A percentile compares a stretch with the other conserved stretches of the same genome.
phyloP scores from a whole-genome alignment of 1,140 invertebrate genomes.

The Melitaea cinxia region DNA sequence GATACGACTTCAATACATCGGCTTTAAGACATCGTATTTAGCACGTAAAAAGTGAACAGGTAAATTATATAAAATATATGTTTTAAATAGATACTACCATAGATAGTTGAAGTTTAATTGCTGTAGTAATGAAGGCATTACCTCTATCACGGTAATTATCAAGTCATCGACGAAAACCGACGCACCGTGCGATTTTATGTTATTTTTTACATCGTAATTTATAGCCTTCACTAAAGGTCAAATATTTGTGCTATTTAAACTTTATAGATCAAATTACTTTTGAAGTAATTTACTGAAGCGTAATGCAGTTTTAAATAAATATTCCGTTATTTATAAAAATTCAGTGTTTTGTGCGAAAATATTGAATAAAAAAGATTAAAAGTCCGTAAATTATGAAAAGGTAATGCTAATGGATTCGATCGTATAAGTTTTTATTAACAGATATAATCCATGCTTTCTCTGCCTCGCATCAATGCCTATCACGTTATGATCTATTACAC shows the following conservation, averaged over 20 bases:
- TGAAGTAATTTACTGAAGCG: neutral
- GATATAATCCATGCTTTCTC: too few species aligned
- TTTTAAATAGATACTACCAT: neutral
- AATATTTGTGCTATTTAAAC: neutral
- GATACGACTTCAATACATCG: neutral
- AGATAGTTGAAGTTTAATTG: slow-evolving; percentile 5
- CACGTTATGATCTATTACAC: too few species aligned
- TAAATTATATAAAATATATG: neutral
- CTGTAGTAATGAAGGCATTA: slow-evolving; percentile 5
- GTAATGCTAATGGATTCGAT: too few species aligned
- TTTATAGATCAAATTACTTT: neutral
- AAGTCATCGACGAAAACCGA: slow-evolving; percentile 13
- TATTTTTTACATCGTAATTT: slow-evolving; percentile 7
- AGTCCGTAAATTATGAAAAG: too few species aligned
- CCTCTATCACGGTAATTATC: slow-evolving; percentile 6
- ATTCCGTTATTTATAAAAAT: neutral
- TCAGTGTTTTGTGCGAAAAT: too few species aligned
- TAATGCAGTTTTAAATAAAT: neutral
- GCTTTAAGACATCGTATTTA: neutral
- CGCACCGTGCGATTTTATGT: neutral
- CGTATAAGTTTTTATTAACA: too few species aligned
- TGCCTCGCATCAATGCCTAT: too few species aligned
- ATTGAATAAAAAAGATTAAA: too few species aligned
- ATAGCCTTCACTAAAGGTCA: slow-evolving; percentile 5
- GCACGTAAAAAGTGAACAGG: neutral